Base-by-base conservation (phyloP, 2,113 vertebrate species). In the Macaca mulatta region DNA sequence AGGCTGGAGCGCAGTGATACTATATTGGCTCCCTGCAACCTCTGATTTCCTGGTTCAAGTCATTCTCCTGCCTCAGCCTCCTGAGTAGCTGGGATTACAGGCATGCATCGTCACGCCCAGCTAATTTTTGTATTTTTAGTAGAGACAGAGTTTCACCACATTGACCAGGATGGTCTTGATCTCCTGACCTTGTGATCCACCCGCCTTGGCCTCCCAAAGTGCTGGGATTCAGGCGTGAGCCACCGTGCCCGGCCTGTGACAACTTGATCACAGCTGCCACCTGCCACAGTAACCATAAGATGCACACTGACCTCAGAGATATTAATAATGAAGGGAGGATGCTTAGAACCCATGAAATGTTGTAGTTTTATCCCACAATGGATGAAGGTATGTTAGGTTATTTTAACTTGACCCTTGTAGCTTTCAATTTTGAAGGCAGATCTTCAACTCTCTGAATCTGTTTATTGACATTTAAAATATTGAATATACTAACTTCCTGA, bases 341-440 rank as follows among this genome's bases (percentile, higher is more conserved):
- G 35, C 32, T 88, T 40, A 32, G 40, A 74, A 50, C 40, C 35
- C 81, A 10, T 43, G 27, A 48, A 30, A 79, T 90, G 27, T 13
- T 4, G 16, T 59, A 8, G 81, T 81, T 77, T 32, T n/a, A 67
- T 6, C 20, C 69, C 55, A 2, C 11, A n/a, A 74, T 30, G 20
- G 70, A 14, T 78, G 27, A 57, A 80, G 23, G 25, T 17, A 32
- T 18, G 40, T 38, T 32, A 6, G 59, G 6, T 43, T 87, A 57
- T 92, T 93, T 81, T 75, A 30, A 52, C 82, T 80, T 89, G 9
- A 82, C 57, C 43, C 12, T 64, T 78, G 6, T 55, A n/a, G 78
- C 50, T 55, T 80, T 82, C 94, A 91, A 27, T 27, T 87, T 57
- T 90, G 40, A 84, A 84, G 84, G 32, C 8, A 90, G 55, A 45